These are phyloP conservation scores for Caenorhabditis sp. DNA, from an alignment of 2,888 invertebrate species.

Conservation along the genomic window DNA sequence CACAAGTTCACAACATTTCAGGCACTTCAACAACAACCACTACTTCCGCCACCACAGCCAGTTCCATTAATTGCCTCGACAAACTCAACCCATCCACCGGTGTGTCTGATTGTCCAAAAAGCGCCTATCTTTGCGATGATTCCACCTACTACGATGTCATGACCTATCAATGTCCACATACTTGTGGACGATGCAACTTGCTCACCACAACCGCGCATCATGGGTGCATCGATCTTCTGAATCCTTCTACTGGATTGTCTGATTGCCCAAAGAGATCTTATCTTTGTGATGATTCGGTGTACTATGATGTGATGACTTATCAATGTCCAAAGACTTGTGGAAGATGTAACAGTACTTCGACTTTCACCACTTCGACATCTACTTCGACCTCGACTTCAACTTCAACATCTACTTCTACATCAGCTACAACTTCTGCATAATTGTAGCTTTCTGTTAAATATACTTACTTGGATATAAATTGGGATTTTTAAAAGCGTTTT, in stretches of 20 bases:
- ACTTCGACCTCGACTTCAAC: neutral
- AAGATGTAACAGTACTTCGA: slow-evolving; percentile 13
- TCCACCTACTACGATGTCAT: slow-evolving; percentile 28
- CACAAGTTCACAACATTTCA: no score
- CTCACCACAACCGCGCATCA: slow-evolving; percentile 1
- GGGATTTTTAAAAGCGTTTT: no score
- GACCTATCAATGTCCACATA: slow-evolving; percentile 39
- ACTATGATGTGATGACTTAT: slow-evolving; percentile 40
- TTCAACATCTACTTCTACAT: neutral
- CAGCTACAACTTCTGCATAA: neutral
- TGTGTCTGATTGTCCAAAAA: slow-evolving; percentile 35
- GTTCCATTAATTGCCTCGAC: slow-evolving; percentile 14
- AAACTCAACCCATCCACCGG: slow-evolving; percentile 34
- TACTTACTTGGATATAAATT: no score
- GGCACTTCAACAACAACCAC: neutral
- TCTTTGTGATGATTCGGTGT: slow-evolving; percentile 38
- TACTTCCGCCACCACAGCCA: neutral
- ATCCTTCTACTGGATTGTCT: slow-evolving; percentile 42
- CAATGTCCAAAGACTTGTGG: slow-evolving; percentile 46
- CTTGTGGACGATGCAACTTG: slow-evolving; percentile 22
- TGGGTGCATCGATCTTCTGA: slow-evolving; percentile 33
- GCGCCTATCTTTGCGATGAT: slow-evolving; percentile 32
- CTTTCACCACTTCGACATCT: neutral
- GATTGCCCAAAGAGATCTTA: slow-evolving; percentile 34
- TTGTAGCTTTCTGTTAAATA: no score